Base-by-base conservation (phyloP, 2,113 vertebrate species). In the Symphodus melops region DNA sequence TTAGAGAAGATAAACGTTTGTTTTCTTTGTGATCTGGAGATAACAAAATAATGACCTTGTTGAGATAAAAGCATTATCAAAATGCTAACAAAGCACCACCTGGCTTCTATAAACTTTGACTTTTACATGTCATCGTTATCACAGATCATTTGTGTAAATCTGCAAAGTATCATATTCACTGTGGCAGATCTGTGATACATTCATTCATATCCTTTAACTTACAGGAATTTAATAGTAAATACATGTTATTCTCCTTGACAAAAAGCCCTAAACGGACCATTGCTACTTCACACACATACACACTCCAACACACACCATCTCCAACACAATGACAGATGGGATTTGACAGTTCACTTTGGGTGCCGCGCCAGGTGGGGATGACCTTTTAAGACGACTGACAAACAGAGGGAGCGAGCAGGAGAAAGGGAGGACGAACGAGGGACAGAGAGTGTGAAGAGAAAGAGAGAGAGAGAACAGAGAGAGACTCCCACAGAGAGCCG, bases 361-460 rank as follows among this genome's bases (percentile, higher is more conserved):
- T 66, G 79, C 80, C 76, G 14, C 72, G 39, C 80, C 82, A 89
- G 89, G 90, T 92, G 84, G 79, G 79, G 54, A 83, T 93, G 88
- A 93, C 92, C 91, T 93, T 93, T 93, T 77, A 78, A 81, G 78
- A 89, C 11, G 23, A 56, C 81, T 85, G 77, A 79, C 79, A 88
- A 87, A 81, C 68, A 82, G 46, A 82, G 72, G 41, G 37, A 81
- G 55, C 8, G 20, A 42, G 67, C 51, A 10, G 56, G 36, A 54
- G 57, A 53, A 61, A 80, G 68, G 39, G 19, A 11, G 66, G 25
- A 19, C 36, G 74, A 64, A 53, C 64, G 48, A 67, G 25, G n/a
- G 60, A 68, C 21, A 60, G 54, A 73, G 23, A 46, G 68, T 64
- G 49, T 39, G 73, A 53, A 16, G 16, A 28, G n/a, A 28, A 36